These are phyloP conservation scores for Neoascia interrupta DNA, from an alignment of 2,888 invertebrate species.

Conservation along the genomic window DNA sequence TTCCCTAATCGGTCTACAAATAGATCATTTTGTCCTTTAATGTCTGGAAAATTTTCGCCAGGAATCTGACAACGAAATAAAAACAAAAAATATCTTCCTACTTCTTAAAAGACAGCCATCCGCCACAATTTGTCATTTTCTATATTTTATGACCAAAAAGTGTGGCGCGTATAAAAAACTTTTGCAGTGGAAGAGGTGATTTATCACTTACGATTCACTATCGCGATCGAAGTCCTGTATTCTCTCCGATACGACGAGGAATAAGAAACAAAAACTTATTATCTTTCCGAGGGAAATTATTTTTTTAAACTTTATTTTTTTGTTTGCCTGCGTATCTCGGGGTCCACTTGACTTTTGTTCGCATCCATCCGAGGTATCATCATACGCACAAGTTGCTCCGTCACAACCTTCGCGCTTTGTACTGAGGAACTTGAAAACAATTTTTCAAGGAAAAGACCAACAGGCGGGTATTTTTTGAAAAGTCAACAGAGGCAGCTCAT, in stretches of 20 bases:
- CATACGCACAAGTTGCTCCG: constrained; percentile 11
- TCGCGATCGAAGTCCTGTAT: constrained; percentile 50
- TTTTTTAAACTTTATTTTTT: not conserved
- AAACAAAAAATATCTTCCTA: constrained; percentile 37
- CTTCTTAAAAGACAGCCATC: constrained; percentile 27
- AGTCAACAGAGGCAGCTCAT: constrained; percentile 49
- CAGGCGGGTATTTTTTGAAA: constrained; percentile 30
- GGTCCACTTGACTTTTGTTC: not conserved
- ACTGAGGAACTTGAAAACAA: not conserved
- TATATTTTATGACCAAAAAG: constrained; percentile 31
- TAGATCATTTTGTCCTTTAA: constrained; percentile 33
- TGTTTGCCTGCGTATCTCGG: not conserved
- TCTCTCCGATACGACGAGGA: constrained; percentile 1
- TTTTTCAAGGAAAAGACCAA: constrained; percentile 22
- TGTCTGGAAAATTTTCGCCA: constrained; percentile 20
- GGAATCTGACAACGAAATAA: constrained; percentile 9
- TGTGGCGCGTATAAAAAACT: constrained; percentile 22
- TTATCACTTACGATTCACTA: constrained; percentile 51
- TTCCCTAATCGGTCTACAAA: constrained; percentile 29
- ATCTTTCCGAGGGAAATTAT: constrained; percentile 31
- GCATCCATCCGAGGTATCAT: constrained; percentile 12
- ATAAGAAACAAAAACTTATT: constrained; percentile 22
- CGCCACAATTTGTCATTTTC: constrained; percentile 64
- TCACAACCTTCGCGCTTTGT: constrained; percentile 26
- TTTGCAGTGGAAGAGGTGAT: constrained; percentile 37